Percentiles rank a stretch among this genome's conserved stretches.
These are phyloP conservation scores for Spodoptera littoralis DNA, from an alignment of 2,888 invertebrate species.

Conservation along the genomic window DNA sequence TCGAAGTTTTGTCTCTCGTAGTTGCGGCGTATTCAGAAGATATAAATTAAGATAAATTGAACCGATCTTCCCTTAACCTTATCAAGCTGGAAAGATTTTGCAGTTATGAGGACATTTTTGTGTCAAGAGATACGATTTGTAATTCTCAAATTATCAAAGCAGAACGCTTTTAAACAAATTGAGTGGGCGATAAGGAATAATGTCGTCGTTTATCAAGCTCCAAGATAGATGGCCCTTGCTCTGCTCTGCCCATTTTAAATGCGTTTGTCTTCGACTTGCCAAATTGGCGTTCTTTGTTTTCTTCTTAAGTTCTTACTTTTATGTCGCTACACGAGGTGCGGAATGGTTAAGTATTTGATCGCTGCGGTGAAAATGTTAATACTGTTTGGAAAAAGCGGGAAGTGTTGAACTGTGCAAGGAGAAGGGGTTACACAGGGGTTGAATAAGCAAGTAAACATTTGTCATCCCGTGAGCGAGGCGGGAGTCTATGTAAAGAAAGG, in stretches of 20 bases:
- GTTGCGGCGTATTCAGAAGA: constrained; percentile 61
- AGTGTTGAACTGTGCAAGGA: constrained; percentile 63
- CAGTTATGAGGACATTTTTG: constrained; percentile 85
- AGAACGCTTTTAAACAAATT: constrained; percentile 89
- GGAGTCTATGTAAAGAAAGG: constrained; percentile 65
- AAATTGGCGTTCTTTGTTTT: constrained; percentile 87
- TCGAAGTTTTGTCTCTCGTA: constrained; percentile 26
- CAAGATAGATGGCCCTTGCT: constrained; percentile 87
- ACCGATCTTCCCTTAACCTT: constrained; percentile 69
- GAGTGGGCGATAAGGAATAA: constrained; percentile 89
- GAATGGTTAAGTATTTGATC: constrained; percentile 63
- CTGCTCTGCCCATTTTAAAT: constrained; percentile 89
- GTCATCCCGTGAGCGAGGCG: constrained; percentile 72
- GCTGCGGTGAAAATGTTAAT: constrained; percentile 60
- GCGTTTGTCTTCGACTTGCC: constrained; percentile 88
- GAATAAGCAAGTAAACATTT: constrained; percentile 78
- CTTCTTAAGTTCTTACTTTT: constrained; percentile 78
- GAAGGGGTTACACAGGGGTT: constrained; percentile 70
- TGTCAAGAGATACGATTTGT: constrained; percentile 87
- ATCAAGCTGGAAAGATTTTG: constrained; percentile 76
- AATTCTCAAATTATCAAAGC: constrained; percentile 89
- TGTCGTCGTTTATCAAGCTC: constrained; percentile 89
- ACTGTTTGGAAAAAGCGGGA: constrained; percentile 59
- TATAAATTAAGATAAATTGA: constrained; percentile 76
- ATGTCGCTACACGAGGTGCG: constrained; percentile 62